Percentiles rank a stretch among this genome's conserved stretches.
Evolutionary conservation across 2,113 vertebrate genomes (phyloP).

Genomic region (Tetrax tetrax): DNA sequence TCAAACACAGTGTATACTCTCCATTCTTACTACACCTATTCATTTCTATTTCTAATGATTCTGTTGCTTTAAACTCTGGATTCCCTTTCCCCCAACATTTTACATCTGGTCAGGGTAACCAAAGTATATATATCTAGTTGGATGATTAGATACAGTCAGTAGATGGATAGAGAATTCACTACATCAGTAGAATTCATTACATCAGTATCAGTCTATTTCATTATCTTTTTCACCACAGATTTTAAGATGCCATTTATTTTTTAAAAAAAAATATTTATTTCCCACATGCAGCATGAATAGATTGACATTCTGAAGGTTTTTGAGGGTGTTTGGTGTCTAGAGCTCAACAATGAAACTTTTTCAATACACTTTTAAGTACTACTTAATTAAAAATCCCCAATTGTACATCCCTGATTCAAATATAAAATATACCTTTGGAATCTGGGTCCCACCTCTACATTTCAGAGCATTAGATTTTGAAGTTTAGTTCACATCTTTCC

Average conservation of each 20-base stretch:
- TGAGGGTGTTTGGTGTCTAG: neutral
- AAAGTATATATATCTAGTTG: neutral
- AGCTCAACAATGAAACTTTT: neutral
- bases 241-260: neutral
- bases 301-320: neutral
- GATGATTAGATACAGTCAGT: neutral
- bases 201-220: neutral
- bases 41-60: neutral
- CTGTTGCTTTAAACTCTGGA: neutral
- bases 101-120: rapidly evolving
- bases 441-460: neutral
- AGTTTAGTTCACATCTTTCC: neutral
- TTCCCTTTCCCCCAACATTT: neutral
- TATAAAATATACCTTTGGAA: neutral
- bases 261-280: neutral
- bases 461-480: neutral
- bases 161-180: neutral
- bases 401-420: neutral
- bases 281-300: neutral
- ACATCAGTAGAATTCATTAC: too few species aligned
- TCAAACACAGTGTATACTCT: neutral
- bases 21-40: neutral
- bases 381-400: neutral
- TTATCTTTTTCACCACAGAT: neutral
- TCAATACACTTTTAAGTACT: neutral